Base-by-base conservation (phyloP, 2,888 invertebrate species). In the Phania funesta region DNA sequence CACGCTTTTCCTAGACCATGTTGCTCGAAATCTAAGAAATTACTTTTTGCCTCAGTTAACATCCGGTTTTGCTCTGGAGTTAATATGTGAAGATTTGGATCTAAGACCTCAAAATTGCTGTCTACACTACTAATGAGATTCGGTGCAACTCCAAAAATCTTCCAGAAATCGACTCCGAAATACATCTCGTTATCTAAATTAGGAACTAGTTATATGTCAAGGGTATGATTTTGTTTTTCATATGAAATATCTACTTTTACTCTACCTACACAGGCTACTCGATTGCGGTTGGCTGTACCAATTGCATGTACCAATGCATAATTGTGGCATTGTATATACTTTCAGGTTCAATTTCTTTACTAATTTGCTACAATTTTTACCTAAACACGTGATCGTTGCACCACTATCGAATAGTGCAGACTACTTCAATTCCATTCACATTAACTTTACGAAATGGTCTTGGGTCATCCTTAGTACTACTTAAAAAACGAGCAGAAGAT, bases 11-110 rank as follows among this genome's bases (percentile, higher is more conserved):
- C 74, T 0, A 80, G 35, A 1, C 70, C 73, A 24, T 62, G 48
- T 16, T 48, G 22, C 7, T 74, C 74, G 56, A 58, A 80, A 35
- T 74, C 68, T 18, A 74, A 54, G 52, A 73, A 79, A 35, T 54
- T 24, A 3, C 7, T 8, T 13, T 56, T 68, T 2, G 41, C 68
- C 22, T 65, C 50, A 41, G 29, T 29, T 18, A 68, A 41, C 5
- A 11, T 4, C 3, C 1, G 18, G 0, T 1, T 22, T 13, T 71
- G 58, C 0, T 35, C 48, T 11, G 48, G 6, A 11, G 70, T 32
- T 11, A 71, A 35, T 16, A 18, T 24, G 13, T 71, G 60, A 13
- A n/a, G 13, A 6, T 32, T 26, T 20, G 32, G 22, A 22, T 70
- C 58, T 9, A 16, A 32, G 0, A 6, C 2, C 16, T 50, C 50